Conservation (phyloP, 2,113 vertebrate genomes). For the Scolopax mira region DNA sequence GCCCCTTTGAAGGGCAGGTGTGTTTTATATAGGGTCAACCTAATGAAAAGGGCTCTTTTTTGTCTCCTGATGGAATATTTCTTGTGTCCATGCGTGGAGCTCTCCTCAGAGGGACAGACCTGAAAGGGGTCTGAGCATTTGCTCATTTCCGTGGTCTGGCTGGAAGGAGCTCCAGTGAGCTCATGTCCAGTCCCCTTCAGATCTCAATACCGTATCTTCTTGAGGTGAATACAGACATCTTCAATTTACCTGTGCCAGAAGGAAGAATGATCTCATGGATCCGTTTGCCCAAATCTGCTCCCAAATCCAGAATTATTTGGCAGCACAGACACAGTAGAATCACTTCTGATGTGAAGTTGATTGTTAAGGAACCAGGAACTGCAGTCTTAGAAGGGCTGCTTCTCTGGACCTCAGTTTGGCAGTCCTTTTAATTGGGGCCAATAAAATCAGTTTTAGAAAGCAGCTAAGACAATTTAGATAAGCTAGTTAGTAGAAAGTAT, state of each 20-base stretch:
- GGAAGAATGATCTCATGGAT: neutral
- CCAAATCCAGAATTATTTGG: neutral
- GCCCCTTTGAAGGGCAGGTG: neutral
- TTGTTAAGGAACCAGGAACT: neutral
- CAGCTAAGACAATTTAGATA: neutral
- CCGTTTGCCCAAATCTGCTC: neutral
- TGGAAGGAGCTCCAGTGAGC: neutral
- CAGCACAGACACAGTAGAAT: neutral
- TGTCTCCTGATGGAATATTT: neutral
- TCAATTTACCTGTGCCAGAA: neutral
- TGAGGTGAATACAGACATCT: neutral
- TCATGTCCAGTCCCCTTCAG: neutral
- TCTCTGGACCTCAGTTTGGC: neutral
- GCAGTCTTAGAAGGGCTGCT: neutral
- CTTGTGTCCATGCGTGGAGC: neutral
- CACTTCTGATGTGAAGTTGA: neutral
- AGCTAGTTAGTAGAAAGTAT: neutral
- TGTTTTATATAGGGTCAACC: neutral
- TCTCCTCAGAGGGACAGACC: neutral
- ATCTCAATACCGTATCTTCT: neutral
- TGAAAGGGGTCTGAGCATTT: neutral
- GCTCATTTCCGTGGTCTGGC: neutral
- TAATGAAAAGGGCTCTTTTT: neutral
- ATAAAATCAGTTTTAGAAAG: neutral
- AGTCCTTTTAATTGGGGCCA: neutral